Evolutionary conservation across 1,140 invertebrate species (phyloP).

Genomic region (Drosophila ambigua): DNA sequence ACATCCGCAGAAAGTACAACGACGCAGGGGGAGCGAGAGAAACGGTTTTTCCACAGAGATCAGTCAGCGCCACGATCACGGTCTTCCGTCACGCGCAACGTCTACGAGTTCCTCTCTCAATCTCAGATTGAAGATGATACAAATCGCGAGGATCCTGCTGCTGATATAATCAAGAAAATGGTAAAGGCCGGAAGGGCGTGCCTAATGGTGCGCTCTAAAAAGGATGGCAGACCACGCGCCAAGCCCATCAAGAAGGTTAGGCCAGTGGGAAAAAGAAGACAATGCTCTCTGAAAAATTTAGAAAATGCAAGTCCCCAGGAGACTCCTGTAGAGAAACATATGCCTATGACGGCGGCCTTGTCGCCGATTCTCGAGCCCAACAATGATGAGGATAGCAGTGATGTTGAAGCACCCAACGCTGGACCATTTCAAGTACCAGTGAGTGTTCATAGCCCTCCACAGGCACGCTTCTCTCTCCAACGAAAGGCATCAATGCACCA

Average conservation of each 20-base stretch:
- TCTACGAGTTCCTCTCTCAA: conserved; percentile 75
- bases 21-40: too few relatives aligned
- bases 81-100: conserved; percentile 53
- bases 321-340: background rate
- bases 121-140: conserved; percentile 60
- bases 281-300: conserved; percentile 14
- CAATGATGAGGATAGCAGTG: conserved; percentile 11
- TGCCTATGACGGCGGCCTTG: conserved; percentile 2
- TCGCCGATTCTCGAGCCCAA: conserved; percentile 56
- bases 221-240: conserved; percentile 35
- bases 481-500: background rate
- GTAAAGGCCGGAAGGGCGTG: conserved; percentile 57
- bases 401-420: background rate
- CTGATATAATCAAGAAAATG: conserved; percentile 70
- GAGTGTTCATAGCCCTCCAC: conserved; percentile 28
- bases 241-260: conserved; percentile 19
- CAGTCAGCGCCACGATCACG: conserved; percentile 24
- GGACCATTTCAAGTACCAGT: conserved; percentile 6
- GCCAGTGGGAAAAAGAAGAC: conserved; percentile 47
- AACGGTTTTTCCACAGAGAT: conserved; percentile 60
- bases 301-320: background rate
- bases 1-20: too few relatives aligned
- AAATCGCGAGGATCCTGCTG: conserved; percentile 54
- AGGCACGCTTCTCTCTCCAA: background rate
- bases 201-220: conserved; percentile 38